phyloP scores from a whole-genome alignment of 1,140 invertebrate species.

The Trichoplusia ni region DNA sequence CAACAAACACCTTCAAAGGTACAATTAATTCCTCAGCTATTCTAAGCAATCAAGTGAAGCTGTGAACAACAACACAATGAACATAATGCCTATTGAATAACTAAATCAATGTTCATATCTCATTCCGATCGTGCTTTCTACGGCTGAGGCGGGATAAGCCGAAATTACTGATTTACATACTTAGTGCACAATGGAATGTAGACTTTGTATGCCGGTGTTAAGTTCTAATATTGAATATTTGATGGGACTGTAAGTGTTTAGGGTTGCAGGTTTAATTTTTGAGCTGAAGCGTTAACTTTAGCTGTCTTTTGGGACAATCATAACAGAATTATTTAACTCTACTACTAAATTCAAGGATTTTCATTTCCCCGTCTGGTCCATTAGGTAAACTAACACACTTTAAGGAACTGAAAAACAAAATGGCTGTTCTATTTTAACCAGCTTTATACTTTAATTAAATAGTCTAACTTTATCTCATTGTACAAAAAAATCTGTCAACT shows the following conservation, averaged over 20 bases:
- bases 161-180: constrained; percentile 30
- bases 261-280: background rate
- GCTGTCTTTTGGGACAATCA: too few species aligned
- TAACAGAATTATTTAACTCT: too few species aligned
- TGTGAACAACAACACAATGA: constrained; percentile 14
- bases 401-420: too few species aligned
- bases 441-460: too few species aligned
- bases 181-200: background rate
- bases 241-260: background rate
- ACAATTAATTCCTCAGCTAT: background rate
- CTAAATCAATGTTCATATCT: constrained; percentile 31
- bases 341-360: too few species aligned
- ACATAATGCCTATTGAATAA: constrained; percentile 25
- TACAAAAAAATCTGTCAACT: too few species aligned
- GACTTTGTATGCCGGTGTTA: constrained; percentile 8
- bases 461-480: too few species aligned
- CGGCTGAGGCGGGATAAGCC: constrained; percentile 46
- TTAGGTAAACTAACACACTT: too few species aligned
- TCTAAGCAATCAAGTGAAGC: background rate
- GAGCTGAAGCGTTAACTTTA: background rate
- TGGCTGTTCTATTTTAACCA: too few species aligned
- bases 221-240: constrained; percentile 1
- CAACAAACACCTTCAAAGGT: too few species aligned
- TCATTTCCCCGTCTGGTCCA: too few species aligned
- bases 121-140: constrained; percentile 49